Evolutionary conservation across 2,113 vertebrate species (phyloP).

Genomic region (Dasypus novemcinctus): DNA sequence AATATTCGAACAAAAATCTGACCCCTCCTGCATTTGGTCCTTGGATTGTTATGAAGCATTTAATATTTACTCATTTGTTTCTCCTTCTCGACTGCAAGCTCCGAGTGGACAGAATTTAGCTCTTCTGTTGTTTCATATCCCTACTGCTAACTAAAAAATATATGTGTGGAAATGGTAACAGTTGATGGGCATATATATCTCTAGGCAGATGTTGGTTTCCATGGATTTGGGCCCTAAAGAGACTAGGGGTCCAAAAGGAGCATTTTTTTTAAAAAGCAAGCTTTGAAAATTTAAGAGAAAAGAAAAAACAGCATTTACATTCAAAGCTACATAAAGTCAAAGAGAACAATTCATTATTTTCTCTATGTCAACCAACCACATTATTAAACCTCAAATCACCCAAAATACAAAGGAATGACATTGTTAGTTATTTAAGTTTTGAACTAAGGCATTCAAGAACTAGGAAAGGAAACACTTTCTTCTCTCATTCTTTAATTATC

Average conservation of each 20-base stretch:
- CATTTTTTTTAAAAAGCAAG: neutral
- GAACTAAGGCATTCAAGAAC: conserved; percentile 34
- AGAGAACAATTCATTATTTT: conserved; percentile 56
- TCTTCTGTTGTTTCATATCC: neutral
- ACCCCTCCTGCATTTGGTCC: too few species aligned
- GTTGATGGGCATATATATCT: neutral
- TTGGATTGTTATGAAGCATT: neutral
- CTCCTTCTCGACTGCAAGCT: neutral
- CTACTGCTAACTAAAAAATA: neutral
- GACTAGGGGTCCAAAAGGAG: neutral
- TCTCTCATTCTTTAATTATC: conserved; percentile 40
- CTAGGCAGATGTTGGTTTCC: neutral
- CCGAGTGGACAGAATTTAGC: neutral
- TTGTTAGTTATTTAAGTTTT: conserved; percentile 44
- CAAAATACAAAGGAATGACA: conserved; percentile 47
- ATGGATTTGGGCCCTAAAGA: neutral
- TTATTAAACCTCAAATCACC: conserved; percentile 52
- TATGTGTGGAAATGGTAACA: too few species aligned
- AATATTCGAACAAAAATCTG: neutral
- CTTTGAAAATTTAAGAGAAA: neutral
- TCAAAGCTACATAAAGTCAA: conserved; percentile 20
- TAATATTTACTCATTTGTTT: neutral
- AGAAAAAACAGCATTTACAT: neutral
- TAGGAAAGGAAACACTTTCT: neutral
- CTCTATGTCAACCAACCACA: conserved; percentile 58